These are phyloP conservation scores for Hydrotaea diabolus DNA, from an alignment of 2,888 invertebrate genomes.

Conservation along the genomic window DNA sequence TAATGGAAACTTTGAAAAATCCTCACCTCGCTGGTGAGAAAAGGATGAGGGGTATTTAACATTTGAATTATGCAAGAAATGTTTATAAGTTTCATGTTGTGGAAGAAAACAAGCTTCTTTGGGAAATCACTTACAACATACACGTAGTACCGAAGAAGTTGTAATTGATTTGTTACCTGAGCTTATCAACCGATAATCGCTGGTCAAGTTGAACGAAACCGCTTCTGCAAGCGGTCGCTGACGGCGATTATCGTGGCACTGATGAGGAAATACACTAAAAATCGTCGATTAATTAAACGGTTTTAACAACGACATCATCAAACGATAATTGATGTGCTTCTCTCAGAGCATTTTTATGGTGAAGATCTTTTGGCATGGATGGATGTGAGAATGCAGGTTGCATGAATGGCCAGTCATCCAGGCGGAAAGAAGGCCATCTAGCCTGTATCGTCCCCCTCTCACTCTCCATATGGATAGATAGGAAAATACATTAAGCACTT, in stretches of 20 bases:
- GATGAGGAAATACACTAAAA: constrained; percentile 27
- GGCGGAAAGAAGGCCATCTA: not conserved
- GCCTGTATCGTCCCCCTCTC: not conserved
- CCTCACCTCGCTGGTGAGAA: too few relatives aligned
- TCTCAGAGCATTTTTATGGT: not conserved
- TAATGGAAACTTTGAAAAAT: too few relatives aligned
- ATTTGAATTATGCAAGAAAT: too few relatives aligned
- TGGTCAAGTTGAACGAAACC: not conserved
- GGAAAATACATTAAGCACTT: not conserved
- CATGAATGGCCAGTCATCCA: not conserved
- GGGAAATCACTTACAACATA: not conserved
- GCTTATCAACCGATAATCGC: not conserved
- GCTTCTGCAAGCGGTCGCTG: not conserved
- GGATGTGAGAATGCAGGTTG: not conserved
- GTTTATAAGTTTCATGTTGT: too few relatives aligned
- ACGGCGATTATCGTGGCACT: not conserved
- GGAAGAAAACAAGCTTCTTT: too few relatives aligned
- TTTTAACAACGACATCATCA: constrained; percentile 45
- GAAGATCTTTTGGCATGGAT: too few relatives aligned
- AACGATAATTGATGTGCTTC: constrained; percentile 53
- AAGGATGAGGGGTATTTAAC: too few relatives aligned
- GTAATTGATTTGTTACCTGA: constrained; percentile 50
- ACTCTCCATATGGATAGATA: not conserved
- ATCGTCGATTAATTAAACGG: constrained; percentile 52
- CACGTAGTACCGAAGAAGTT: not conserved